These are phyloP conservation scores for Caenorhabditis uteleia DNA, from an alignment of 2,888 invertebrate species.

Conservation along the genomic window DNA sequence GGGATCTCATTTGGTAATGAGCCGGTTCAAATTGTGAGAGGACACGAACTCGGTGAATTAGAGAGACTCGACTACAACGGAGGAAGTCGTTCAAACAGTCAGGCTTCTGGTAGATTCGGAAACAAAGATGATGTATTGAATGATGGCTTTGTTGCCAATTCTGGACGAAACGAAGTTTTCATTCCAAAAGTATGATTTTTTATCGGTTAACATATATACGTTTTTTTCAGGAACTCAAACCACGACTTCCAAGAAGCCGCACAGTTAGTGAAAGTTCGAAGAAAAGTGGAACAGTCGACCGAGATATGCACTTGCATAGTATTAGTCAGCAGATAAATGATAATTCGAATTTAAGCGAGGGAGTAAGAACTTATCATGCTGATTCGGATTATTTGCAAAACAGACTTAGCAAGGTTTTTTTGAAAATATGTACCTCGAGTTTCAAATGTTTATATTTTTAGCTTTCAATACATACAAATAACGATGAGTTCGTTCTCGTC, in stretches of 20 bases:
- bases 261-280: background rate
- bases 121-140: background rate
- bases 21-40: slow-evolving; percentile 5
- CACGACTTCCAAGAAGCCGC: background rate
- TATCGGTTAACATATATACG: no score
- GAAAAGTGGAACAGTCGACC: background rate
- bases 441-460: slow-evolving; percentile 5
- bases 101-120: background rate
- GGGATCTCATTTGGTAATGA: no score
- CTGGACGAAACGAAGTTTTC: no score
- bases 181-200: no score
- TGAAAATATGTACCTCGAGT: background rate
- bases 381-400: slow-evolving; percentile 26
- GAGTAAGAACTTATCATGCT: slow-evolving; percentile 22
- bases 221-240: background rate
- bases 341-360: background rate
- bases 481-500: slow-evolving; percentile 43
- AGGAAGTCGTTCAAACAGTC: background rate
- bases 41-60: background rate
- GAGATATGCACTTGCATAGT: background rate
- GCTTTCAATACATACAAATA: slow-evolving; percentile 44
- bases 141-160: background rate
- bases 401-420: slow-evolving; percentile 9
- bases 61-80: background rate
- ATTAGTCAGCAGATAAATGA: slow-evolving; percentile 5